Conservation (phyloP, 1,140 invertebrate genomes). For the Phenacoccus solenopsis region DNA sequence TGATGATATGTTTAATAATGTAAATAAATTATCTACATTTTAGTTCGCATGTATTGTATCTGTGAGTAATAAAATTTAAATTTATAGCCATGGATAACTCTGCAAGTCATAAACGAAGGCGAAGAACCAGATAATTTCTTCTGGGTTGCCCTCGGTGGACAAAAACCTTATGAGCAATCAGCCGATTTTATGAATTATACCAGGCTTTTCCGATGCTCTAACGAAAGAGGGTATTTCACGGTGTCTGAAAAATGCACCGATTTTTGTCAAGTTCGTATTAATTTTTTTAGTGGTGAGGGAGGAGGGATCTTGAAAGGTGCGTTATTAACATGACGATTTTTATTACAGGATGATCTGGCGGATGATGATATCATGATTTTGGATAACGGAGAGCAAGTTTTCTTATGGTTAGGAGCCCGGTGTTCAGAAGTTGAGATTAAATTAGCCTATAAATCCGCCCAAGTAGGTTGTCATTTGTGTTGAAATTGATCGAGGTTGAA, state of each 20-base stretch:
- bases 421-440: conserved; percentile 99
- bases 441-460: conserved; percentile 94
- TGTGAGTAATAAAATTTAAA: not conserved
- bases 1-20: conserved; percentile 81
- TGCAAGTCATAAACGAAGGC: conserved; percentile 83
- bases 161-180: conserved; percentile 81
- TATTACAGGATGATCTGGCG: conserved; percentile 83
- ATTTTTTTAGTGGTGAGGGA: too few species aligned
- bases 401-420: conserved; percentile 90
- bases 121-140: conserved; percentile 99
- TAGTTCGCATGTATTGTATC: not conserved
- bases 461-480: conserved; percentile 50
- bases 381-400: conserved; percentile 96
- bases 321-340: not conserved
- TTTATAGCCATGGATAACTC: conserved; percentile 59
- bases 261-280: conserved; percentile 80
- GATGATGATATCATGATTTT: conserved; percentile 99
- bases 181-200: conserved; percentile 91
- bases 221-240: conserved; percentile 98
- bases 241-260: conserved; percentile 99
- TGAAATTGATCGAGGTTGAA: not conserved
- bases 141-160: conserved; percentile 88
- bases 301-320: not conserved
- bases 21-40: conserved; percentile 29
- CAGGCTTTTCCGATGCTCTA: conserved; percentile 93